Conservation (phyloP, 2,888 invertebrate genomes). For the Apamea anceps region DNA sequence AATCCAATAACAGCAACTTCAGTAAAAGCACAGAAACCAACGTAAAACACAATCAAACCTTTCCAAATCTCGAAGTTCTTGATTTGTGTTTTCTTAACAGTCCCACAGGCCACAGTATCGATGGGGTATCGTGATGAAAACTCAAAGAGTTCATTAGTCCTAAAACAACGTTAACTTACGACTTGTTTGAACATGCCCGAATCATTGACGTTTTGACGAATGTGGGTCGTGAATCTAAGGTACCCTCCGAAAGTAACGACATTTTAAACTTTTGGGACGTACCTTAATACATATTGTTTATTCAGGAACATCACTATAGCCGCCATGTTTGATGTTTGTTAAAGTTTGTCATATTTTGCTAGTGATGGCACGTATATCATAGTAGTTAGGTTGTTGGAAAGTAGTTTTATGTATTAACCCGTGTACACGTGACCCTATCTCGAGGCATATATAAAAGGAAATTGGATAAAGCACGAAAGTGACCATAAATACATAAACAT, state of each 20-base stretch:
- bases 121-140: conserved; percentile 75
- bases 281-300: conserved; percentile 49
- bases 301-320: conserved; percentile 48
- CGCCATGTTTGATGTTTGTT: conserved; percentile 54
- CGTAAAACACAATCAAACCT: conserved; percentile 59
- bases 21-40: conserved; percentile 50
- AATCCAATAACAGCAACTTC: conserved; percentile 29
- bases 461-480: neutral
- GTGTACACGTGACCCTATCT: neutral
- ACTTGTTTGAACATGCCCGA: conserved; percentile 79
- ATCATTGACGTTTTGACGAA: conserved; percentile 69
- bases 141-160: conserved; percentile 82
- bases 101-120: conserved; percentile 62
- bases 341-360: conserved; percentile 57
- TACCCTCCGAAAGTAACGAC: conserved; percentile 57
- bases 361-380: conserved; percentile 10
- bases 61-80: conserved; percentile 56
- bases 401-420: conserved; percentile 24
- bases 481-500: neutral
- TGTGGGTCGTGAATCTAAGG: conserved; percentile 53
- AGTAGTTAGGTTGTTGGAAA: conserved; percentile 34
- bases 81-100: conserved; percentile 65
- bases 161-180: conserved; percentile 84
- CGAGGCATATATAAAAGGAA: neutral
- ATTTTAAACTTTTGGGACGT: conserved; percentile 63